Conservation (phyloP, 2,888 invertebrate species). For the Gymnoscelis rufifasciata region DNA sequence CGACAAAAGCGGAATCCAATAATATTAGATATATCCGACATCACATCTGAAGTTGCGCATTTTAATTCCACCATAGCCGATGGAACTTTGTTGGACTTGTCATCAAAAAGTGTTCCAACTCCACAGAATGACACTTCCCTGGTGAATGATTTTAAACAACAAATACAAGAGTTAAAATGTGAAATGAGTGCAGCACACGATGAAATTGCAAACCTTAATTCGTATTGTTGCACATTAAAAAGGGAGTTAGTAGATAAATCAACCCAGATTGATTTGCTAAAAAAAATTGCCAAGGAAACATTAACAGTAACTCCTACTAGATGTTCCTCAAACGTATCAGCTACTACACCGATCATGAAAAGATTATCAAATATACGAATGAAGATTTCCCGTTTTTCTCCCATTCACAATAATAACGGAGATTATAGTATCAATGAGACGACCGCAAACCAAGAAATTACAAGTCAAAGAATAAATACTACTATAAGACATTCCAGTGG, state of each 20-base stretch:
- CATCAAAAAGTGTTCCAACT: background rate
- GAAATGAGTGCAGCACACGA: background rate
- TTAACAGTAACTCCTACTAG: background rate
- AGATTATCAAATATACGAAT: background rate
- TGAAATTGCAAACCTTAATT: background rate
- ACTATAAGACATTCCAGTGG: background rate
- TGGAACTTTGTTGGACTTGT: background rate
- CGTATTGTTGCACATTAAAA: background rate
- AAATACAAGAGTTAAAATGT: background rate
- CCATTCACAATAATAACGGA: background rate
- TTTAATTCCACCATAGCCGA: background rate
- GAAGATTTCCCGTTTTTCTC: background rate
- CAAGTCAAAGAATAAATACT: background rate
- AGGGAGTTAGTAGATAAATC: background rate
- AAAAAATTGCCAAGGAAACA: background rate
- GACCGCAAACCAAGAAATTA: background rate
- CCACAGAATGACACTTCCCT: background rate
- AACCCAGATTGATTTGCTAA: background rate
- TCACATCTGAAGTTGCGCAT: background rate
- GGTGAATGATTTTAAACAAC: background rate
- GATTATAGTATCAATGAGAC: background rate
- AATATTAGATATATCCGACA: background rate
- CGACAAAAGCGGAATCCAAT: too few species aligned
- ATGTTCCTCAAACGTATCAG: background rate
- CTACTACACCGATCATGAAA: background rate